Conservation (phyloP, 2,797 vertebrate species). For the Esox masquinongy region DNA sequence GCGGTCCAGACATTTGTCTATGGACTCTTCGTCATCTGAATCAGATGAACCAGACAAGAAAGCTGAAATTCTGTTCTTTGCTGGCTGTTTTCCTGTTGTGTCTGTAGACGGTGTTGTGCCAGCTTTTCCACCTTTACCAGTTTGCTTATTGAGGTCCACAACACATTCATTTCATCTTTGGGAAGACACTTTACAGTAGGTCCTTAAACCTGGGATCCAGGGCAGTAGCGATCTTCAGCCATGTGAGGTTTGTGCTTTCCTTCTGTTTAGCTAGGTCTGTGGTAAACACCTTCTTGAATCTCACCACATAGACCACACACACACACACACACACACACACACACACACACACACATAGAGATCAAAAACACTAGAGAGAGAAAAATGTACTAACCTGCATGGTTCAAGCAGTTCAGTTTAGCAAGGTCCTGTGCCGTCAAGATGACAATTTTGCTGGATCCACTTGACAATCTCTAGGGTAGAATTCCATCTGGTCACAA, state of each 20-base stretch:
- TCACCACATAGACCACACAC: too few species aligned
- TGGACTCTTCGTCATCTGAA: conserved; percentile 34
- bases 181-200: conserved; percentile 15
- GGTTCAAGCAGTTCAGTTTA: conserved; percentile 18
- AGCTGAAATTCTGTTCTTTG: conserved; percentile 26
- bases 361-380: background rate
- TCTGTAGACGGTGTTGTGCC: conserved; percentile 13
- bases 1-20: conserved; percentile 27
- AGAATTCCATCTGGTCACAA: conserved; percentile 13
- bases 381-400: background rate
- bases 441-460: background rate
- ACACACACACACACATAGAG: background rate
- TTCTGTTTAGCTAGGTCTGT: too few species aligned
- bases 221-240: too few species aligned
- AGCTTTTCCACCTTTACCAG: conserved; percentile 12
- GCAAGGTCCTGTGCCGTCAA: background rate
- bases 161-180: conserved; percentile 6
- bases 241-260: too few species aligned
- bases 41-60: conserved; percentile 40
- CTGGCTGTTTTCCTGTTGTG: conserved; percentile 15
- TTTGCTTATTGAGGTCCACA: conserved; percentile 13
- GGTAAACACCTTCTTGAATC: too few species aligned
- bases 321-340: too few species aligned
- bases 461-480: conserved; percentile 11
- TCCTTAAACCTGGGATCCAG: conserved; percentile 24